phyloP scores from a whole-genome alignment of 2,113 vertebrate genomes.

The Neotragus moschatus region DNA sequence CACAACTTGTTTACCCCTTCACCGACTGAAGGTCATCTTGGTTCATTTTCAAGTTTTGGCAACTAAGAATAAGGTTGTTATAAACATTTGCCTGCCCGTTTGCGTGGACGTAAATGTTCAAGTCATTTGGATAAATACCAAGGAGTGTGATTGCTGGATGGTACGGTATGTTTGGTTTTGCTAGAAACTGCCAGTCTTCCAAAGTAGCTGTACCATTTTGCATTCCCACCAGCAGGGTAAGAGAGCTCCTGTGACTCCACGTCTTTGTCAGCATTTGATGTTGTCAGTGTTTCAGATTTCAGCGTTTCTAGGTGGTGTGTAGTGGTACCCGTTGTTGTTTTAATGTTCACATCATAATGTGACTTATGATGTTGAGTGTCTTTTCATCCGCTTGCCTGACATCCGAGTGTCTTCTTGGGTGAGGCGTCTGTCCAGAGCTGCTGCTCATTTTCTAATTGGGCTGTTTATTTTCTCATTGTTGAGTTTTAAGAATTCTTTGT shows the following conservation, averaged over 20 bases:
- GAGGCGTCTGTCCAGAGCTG: no score
- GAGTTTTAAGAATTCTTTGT: not conserved
- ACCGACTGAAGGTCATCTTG: not conserved
- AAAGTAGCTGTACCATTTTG: not conserved
- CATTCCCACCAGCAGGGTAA: not conserved
- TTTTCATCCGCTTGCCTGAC: not conserved
- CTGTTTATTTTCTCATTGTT: not conserved
- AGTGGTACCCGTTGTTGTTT: not conserved
- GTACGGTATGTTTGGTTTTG: not conserved
- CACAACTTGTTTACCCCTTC: not conserved
- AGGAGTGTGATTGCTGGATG: not conserved
- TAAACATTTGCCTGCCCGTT: not conserved
- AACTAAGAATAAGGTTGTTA: not conserved
- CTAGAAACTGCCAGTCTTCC: not conserved
- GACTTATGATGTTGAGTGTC: not conserved
- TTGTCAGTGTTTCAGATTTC: not conserved
- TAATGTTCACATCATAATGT: not conserved
- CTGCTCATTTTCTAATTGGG: not conserved
- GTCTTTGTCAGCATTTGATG: not conserved
- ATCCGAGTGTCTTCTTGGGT: not conserved
- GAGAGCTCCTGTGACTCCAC: not conserved
- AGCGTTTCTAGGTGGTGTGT: fast-evolving
- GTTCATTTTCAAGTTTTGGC: not conserved
- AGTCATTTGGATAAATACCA: not conserved
- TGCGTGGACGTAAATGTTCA: not conserved